Base-by-base conservation (phyloP, 2,888 invertebrate species). In the Brassicogethes aeneus region DNA sequence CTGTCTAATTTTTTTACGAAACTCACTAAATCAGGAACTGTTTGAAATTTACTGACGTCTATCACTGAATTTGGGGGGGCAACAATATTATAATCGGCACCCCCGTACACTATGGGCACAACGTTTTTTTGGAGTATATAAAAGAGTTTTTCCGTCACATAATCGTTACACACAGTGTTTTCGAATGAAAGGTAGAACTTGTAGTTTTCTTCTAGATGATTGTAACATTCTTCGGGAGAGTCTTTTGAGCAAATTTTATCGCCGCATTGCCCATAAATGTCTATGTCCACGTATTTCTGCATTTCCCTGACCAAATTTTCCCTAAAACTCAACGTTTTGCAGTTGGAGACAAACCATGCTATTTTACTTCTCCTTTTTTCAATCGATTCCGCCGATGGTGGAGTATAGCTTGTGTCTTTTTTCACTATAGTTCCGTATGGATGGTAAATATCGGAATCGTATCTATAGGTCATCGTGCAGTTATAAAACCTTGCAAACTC, bases 151-250 rank as follows among this genome's bases (percentile, higher is more conserved):
- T 80, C 79, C 2, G 79, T 78, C 36, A 79, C 76, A 59, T 80
- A 80, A 59, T 80, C 79, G 39, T 70, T 59, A 50, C 82, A 78
- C 44, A 82, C 68, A 8, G 82, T 80, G 61, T 85, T 84, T 62
- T 85, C 85, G 55, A 85, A 77, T 1, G 76, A 74, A 33, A 85
- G 62, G 54, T 84, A 84, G 59, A 85, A 85, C 57, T 77, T 82
- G 60, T 85, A 85, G 39, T 75, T 68, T 34, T 68, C 68, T 50
- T 70, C 72, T 15, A 74, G 37, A 40, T 61, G 68, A 53, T 62
- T 66, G 40, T 66, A 66, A 42, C 74, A 74, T 16, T 54, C 64
- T 8, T 71, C 64, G 23, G 43, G 37, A 3, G 44, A 30, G 3
- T 40, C 38, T 36, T 46, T 51, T 1, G 56, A 48, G 40, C 64